Base-by-base conservation (phyloP, 2,888 invertebrate species). In the Nomada goodeniana region DNA sequence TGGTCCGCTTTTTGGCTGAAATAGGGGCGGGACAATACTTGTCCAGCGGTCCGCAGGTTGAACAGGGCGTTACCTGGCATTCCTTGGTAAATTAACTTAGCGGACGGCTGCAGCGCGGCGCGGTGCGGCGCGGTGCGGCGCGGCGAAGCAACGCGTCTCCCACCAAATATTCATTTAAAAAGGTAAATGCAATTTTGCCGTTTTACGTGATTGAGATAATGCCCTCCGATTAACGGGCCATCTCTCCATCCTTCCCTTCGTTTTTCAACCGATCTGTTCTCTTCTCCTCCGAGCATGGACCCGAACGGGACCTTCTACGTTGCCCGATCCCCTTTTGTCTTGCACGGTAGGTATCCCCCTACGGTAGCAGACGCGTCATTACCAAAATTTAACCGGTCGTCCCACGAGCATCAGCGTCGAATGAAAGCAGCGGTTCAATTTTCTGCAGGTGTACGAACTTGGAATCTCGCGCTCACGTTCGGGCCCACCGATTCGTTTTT, bases 171-270 rank as follows among this genome's bases (percentile, higher is more conserved):
- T 93, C 93, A 93, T 93, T 93, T 93, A 93, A 93, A 93, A 93
- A 93, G 93, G 93, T 93, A 93, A 93, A 93, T 93, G 93, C 93
- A 93, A 93, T 93, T 93, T 93, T 92, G 93, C 92, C 92, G 92
- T 93, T 93, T 93, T 93, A 93, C 93, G 93, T 93, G 93, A 93
- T 93, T 93, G 92, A 93, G 93, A 93, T 93, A 93, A 93, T 93
- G 93, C 92, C 91, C 90, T 88, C 92, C 92, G 93, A 93, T 93
- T 93, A 93, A 93, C 93, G 91, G 91, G 88, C 76, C 63, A 55
- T 77, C 76, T 72, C 75, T 53, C 57, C 73, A 65, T 60, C 59
- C 73, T 73, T 80, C 80, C 81, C 75, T 73, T 71, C 81, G 76
- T 72, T 72, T 55, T 60, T 75, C 50, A 59, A 50, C 57, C 71